Base-by-base conservation (phyloP, 2,888 invertebrate species). In the Taphrorychus bicolor region DNA sequence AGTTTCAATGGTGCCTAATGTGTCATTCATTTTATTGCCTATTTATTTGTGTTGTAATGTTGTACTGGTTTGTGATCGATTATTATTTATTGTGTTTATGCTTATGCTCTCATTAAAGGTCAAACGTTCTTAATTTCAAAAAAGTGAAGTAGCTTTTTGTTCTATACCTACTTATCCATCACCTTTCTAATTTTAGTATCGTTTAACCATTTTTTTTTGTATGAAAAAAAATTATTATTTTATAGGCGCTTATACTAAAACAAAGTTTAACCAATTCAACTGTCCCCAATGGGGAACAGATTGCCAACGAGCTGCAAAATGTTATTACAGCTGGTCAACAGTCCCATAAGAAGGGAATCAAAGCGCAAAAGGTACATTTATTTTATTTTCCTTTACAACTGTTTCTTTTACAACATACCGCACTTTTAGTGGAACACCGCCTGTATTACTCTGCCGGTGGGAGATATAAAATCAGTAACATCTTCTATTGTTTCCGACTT, bases 341-440 rank as follows among this genome's bases (percentile, higher is more conserved):
- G 73, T 90, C 88, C 66, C 87, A 89, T 17, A 90, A 91, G 77
- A 93, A 92, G 78, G 94, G 94, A 74, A 93, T 94, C 59, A 95
- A 95, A 83, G 93, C 94, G 65, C 93, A 94, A 82, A 93, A 95
- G 86, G 94, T 95, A 83, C 76, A 80, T 77, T n/a, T 19, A 7
- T 18, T 52, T 52, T 19, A 7, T 2, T 11, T 45, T 45, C 5
- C 0, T 18, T 3, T n/a, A 7, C 19, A 5, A 51, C 19, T n/a
- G 9, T 18, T 3, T n/a, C n/a, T n/a, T n/a, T 51, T 51, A 51
- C 16, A n/a, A n/a, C n/a, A n/a, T 1, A 51, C 16, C 9, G 21
- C 19, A 17, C 19, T 84, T 85, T 40, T 82, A 96, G 95, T 96
- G 96, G 96, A 94, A 93, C 77, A 94, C 94, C 72, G 91, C 96